Evolutionary conservation across 2,113 vertebrate species (phyloP), one percentile per base, ranked within the genome.

Genomic region (Dicaeum eximium): DNA sequence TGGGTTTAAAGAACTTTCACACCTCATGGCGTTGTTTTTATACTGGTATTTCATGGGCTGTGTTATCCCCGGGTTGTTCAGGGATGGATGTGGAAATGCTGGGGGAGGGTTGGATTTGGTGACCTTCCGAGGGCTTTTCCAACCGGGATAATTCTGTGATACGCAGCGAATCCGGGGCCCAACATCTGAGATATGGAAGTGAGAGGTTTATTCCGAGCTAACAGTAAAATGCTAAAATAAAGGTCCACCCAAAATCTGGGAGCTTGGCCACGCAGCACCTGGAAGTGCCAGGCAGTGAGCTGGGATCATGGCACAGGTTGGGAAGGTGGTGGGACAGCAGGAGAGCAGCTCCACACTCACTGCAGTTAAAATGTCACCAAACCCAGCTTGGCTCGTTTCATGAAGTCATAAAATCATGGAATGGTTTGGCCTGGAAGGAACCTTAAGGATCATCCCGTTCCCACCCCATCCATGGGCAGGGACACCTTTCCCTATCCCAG

Each of bases 21-120:
- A n/a, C 30, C n/a, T 56, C 9, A 0, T 1, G 3, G 42, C 0
- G 1, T 15, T 28, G 1, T 23, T 30, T 54, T n/a, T 7, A 2
- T 0, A 2, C 28, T 3, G 42, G 24, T 10, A 1, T 57, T 48
- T 42, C 3, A 15, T 7, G 51, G 51, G 21, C 2, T 48, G 8
- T 17, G 42, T 11, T 4, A 7, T 5, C 60, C 24, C 25, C 4
- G 51, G 15, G 60, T 28, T 8, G 2, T 24, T 6, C 33, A 22
- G 58, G 15, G 23, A 2, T 30, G 50, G 82, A 2, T 5, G 70
- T 35, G 71, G 61, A 12, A 48, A 1, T 24, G 30, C 35, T 13
- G 30, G 24, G 42, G 15, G 9, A 14, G 13, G 42, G 15, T 42
- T 25, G 51, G 44, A 4, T 66, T 58, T 35, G 61, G 61, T 9